These are phyloP conservation scores for Zaprionus ghesquierei DNA, from an alignment of 1,140 invertebrate species.

Conservation along the genomic window DNA sequence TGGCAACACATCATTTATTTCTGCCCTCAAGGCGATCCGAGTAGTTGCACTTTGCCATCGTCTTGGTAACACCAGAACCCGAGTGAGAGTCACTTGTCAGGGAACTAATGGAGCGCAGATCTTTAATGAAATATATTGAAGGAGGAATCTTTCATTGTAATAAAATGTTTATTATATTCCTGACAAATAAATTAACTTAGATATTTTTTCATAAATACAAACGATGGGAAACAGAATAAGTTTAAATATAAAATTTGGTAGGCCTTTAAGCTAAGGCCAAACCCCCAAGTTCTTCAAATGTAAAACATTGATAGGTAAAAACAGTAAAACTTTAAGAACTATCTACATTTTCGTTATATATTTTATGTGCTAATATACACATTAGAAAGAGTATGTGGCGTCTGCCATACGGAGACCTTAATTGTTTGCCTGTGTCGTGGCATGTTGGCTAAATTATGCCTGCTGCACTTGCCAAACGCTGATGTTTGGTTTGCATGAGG, in stretches of 20 bases:
- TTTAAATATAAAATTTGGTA: too few species aligned
- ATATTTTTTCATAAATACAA: not conserved
- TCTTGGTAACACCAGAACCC: not conserved
- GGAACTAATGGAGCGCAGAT: not conserved
- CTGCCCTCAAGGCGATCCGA: not conserved
- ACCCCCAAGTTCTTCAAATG: too few species aligned
- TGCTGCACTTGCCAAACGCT: conserved; percentile 51
- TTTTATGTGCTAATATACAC: too few species aligned
- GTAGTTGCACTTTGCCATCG: not conserved
- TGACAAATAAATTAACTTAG: not conserved
- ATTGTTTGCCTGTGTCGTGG: conserved; percentile 65
- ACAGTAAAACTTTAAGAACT: too few species aligned
- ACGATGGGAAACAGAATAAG: not conserved
- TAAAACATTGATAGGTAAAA: too few species aligned
- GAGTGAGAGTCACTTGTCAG: not conserved
- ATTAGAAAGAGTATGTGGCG: conserved; percentile 20
- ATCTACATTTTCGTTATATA: too few species aligned
- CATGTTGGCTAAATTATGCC: conserved; percentile 63
- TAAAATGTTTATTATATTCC: not conserved
- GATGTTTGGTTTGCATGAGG: conserved; percentile 63
- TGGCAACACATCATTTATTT: conserved; percentile 34
- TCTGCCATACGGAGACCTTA: conserved; percentile 11
- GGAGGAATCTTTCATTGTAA: not conserved
- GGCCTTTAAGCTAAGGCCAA: too few species aligned
- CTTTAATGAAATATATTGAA: not conserved